Base-by-base conservation (phyloP, 2,888 invertebrate genomes). In the Achlya flavicornis region DNA sequence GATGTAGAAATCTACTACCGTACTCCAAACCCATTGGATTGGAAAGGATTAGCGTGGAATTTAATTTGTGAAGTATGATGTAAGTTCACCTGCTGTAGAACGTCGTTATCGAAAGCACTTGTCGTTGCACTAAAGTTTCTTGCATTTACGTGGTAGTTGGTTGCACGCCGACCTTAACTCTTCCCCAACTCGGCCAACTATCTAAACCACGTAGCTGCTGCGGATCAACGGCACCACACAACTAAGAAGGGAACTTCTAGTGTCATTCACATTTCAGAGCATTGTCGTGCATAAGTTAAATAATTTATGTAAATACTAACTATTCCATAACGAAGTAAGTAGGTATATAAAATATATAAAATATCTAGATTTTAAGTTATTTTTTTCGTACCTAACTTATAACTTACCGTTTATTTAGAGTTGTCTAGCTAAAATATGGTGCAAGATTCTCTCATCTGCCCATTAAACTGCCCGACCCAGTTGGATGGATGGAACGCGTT, bases 341-440 rank as follows among this genome's bases (percentile, higher is more conserved):
- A n/a, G n/a, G n/a, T n/a, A n/a, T n/a, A n/a, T n/a, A n/a, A n/a
- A n/a, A n/a, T n/a, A n/a, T n/a, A 38, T 38, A 8, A 35, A 6
- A 1, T 35, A 35, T 7, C 35, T 35, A 35, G 35, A 6, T 35
- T 35, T 26, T 1, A 26, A 26, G 2, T 2, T 26, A 26, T 1
- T 5, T 35, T 35, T 35, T 35, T 6, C 35, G 35, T 35, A 35
- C 10, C 8, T 3, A 38, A 8, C 10, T 10, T 38, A 10, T 10
- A 38, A 38, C 38, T 38, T 38, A 38, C 38, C 10, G 38, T 10
- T 7, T 7, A 38, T 38, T 10, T 38, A 38, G 10, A 10, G 78
- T 80, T 85, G 84, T 79, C 80, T 82, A 81, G 80, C 70, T 41
- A 83, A 83, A 85, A 86, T 84, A 87, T 85, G 84, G 84, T 83